Conservation (phyloP, 2,797 vertebrate species). For the Acrossocheilus fasciatus region DNA sequence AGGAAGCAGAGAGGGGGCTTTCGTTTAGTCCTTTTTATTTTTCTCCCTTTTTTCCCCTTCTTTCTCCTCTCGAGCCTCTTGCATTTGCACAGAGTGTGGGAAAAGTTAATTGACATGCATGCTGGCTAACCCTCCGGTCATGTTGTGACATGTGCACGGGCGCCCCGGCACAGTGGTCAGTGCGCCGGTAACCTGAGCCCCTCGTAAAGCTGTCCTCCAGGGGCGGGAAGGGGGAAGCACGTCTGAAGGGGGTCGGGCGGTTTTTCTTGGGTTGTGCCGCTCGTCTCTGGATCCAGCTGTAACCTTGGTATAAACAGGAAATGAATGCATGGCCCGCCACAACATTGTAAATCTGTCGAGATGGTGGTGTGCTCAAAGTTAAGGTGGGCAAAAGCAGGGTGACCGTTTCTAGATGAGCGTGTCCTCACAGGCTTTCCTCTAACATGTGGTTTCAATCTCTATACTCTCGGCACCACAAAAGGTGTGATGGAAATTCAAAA, state of each 20-base stretch:
- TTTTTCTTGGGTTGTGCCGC: conserved; percentile 76
- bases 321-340: conserved; percentile 74
- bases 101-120: conserved; percentile 95
- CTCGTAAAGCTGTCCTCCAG: conserved; percentile 79
- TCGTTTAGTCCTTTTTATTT: conserved; percentile 64
- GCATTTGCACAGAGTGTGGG: conserved; percentile 87
- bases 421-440: conserved; percentile 39
- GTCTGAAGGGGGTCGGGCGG: conserved; percentile 60
- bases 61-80: conserved; percentile 65
- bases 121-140: conserved; percentile 84
- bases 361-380: conserved; percentile 46
- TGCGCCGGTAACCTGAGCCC: conserved; percentile 78
- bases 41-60: conserved; percentile 29
- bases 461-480: conserved; percentile 75
- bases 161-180: conserved; percentile 76
- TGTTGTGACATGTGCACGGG: conserved; percentile 83
- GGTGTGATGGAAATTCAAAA: conserved; percentile 86
- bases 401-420: background rate
- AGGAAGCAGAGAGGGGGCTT: conserved; percentile 84
- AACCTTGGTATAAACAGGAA: conserved; percentile 78
- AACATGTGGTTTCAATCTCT: conserved; percentile 79
- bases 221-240: conserved; percentile 63
- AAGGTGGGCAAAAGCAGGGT: background rate
- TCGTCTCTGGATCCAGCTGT: conserved; percentile 78
- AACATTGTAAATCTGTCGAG: conserved; percentile 56